A percentile compares a stretch with the other conserved stretches of the same genome.
phyloP scores from a whole-genome alignment of 2,888 invertebrate species.

The Melieria crassipennis region DNA sequence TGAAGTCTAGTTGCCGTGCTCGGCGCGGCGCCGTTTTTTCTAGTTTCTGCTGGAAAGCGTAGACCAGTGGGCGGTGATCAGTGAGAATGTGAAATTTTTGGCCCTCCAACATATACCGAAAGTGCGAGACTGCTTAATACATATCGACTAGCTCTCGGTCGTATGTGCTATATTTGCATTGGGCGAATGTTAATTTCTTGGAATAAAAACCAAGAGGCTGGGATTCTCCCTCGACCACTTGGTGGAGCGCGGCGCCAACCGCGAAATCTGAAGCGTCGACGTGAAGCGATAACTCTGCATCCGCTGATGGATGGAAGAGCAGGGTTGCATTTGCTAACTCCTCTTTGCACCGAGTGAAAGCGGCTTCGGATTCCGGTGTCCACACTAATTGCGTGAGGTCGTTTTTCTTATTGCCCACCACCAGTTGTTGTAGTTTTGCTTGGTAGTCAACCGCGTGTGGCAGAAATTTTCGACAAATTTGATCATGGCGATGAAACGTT shows the following conservation, averaged over 20 bases:
- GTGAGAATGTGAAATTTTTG: neutral
- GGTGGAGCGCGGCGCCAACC: constrained; percentile 37
- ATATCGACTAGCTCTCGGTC: constrained; percentile 5
- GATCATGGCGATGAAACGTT: constrained; percentile 40
- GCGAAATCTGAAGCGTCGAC: constrained; percentile 38
- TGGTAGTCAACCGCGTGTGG: constrained; percentile 2
- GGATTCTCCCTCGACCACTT: constrained; percentile 28
- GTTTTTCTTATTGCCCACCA: constrained; percentile 39
- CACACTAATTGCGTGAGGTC: constrained; percentile 35
- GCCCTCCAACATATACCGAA: constrained; percentile 7
- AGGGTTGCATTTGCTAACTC: constrained; percentile 39
- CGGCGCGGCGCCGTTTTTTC: constrained; percentile 7
- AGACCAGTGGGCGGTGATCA: neutral
- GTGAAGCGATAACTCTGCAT: constrained; percentile 13
- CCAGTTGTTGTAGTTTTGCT: constrained; percentile 30
- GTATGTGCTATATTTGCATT: neutral
- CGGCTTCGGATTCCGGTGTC: constrained; percentile 26
- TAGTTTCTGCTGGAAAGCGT: neutral
- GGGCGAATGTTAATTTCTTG: neutral
- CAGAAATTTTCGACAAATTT: constrained; percentile 19
- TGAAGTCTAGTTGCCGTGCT: constrained; percentile 4
- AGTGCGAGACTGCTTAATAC: neutral
- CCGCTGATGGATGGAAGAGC: constrained; percentile 21
- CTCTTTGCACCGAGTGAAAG: constrained; percentile 34
- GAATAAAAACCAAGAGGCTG: constrained; percentile 42